Conservation (phyloP, 2,888 invertebrate genomes). For the Embidobia sp. region DNA sequence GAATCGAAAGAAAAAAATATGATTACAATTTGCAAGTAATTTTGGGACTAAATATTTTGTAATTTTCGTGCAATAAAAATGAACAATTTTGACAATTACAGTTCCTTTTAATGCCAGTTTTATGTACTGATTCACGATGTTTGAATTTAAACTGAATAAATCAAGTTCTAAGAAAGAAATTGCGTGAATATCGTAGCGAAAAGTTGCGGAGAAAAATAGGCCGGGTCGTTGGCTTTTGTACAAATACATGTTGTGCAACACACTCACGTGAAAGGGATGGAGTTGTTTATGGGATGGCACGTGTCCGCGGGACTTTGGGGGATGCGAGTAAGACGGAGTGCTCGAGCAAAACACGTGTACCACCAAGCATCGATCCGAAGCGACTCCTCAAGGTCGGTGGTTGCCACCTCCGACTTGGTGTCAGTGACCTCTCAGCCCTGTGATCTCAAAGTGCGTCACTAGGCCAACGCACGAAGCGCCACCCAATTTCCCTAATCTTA, state of each 20-base stretch:
- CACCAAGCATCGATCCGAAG: conserved; percentile 76
- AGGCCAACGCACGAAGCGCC: conserved; percentile 70
- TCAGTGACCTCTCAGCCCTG: conserved; percentile 79
- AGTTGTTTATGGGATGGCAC: conserved; percentile 42
- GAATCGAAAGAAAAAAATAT: too few species aligned
- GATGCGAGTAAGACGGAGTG: conserved; percentile 53
- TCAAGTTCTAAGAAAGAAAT: too few species aligned
- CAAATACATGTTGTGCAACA: background rate
- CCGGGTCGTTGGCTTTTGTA: conserved; percentile 26
- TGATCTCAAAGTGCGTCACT: conserved; percentile 77
- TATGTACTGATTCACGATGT: too few species aligned
- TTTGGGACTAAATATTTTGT: too few species aligned
- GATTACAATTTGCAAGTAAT: too few species aligned
- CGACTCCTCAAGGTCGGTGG: conserved; percentile 77
- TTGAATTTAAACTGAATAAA: too few species aligned
- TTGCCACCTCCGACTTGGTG: conserved; percentile 72
- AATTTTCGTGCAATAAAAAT: too few species aligned
- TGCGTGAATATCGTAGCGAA: too few species aligned
- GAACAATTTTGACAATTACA: too few species aligned
- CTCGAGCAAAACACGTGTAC: conserved; percentile 73
- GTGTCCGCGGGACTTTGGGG: conserved; percentile 58
- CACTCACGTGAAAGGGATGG: conserved; percentile 27
- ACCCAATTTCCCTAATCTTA: conserved; percentile 58
- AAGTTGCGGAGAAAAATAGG: background rate
- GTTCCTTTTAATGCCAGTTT: too few species aligned